Conservation (phyloP, 2,888 invertebrate species). For the Oligia strigilis region DNA sequence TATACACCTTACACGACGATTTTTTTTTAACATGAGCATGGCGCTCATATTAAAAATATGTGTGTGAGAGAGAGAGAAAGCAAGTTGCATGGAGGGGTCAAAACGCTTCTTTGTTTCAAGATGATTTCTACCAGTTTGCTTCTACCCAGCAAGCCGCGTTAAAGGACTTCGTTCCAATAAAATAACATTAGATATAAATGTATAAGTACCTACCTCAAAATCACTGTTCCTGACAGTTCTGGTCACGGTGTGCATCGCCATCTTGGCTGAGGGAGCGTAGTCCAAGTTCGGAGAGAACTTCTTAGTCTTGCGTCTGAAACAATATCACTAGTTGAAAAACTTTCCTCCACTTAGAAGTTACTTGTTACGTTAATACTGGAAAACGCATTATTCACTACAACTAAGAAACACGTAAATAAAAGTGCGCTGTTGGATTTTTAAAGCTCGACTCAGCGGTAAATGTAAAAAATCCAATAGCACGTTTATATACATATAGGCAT, state of each 20-base stretch:
- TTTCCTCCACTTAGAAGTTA: background rate
- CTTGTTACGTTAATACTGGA: no score
- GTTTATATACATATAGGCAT: background rate
- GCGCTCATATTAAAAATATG: no score
- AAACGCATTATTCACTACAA: background rate
- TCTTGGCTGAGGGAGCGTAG: slow-evolving; percentile 64
- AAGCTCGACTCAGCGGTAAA: background rate
- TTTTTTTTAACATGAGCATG: no score
- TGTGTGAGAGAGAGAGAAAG: no score
- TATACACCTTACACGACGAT: no score
- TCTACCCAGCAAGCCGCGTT: no score
- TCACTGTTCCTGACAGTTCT: slow-evolving; percentile 84
- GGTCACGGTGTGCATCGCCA: slow-evolving; percentile 78
- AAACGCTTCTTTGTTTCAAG: no score
- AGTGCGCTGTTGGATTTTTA: background rate
- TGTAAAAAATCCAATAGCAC: background rate
- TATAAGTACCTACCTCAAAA: slow-evolving; percentile 79
- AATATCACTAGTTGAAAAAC: slow-evolving; percentile 36
- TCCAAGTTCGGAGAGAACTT: slow-evolving; percentile 76
- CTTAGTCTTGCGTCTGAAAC: slow-evolving; percentile 84
- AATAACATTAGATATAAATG: background rate
- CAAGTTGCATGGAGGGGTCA: no score
- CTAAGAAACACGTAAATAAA: background rate
- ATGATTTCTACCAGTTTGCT: no score
- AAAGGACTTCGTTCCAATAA: no score